Percentiles rank a stretch among this genome's conserved stretches.
Conservation (phyloP, 2,888 invertebrate species). For the Sinelater perroti region DNA sequence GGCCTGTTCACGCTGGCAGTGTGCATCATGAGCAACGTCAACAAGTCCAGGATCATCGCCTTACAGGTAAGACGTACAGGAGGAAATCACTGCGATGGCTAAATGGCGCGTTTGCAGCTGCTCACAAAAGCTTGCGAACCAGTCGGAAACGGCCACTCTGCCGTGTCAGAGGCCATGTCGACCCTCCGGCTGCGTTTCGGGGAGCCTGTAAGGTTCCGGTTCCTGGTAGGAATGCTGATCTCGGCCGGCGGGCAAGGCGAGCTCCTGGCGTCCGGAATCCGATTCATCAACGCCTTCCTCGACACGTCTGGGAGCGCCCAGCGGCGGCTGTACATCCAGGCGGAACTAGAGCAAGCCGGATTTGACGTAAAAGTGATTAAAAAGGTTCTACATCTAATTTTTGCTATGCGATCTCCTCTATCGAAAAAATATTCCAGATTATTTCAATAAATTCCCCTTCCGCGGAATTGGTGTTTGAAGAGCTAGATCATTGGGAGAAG, state of each 20-base stretch:
- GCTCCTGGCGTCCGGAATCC: slow-evolving; percentile 80
- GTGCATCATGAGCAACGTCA: slow-evolving; percentile 88
- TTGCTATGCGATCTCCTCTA: too few species aligned
- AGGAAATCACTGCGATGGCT: too few species aligned
- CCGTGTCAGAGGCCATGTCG: slow-evolving; percentile 90
- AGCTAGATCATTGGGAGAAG: slow-evolving; percentile 80
- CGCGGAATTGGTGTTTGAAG: slow-evolving; percentile 70
- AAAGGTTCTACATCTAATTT: slow-evolving; percentile 59
- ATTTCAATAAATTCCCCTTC: slow-evolving; percentile 71
- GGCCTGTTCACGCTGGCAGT: slow-evolving; percentile 86
- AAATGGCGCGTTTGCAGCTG: slow-evolving; percentile 64
- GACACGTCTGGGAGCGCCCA: slow-evolving; percentile 79
- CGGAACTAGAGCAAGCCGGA: slow-evolving; percentile 84
- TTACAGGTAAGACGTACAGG: slow-evolving; percentile 77
- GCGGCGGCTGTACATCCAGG: slow-evolving; percentile 83
- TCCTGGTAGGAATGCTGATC: slow-evolving; percentile 88
- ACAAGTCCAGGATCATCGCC: slow-evolving; percentile 83
- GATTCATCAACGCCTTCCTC: slow-evolving; percentile 85
- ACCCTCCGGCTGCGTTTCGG: slow-evolving; percentile 87
- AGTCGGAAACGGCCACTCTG: slow-evolving; percentile 78
- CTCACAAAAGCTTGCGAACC: slow-evolving; percentile 84
- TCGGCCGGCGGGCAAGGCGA: slow-evolving; percentile 76
- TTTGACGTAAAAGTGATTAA: slow-evolving; percentile 72
- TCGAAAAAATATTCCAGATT: too few species aligned
- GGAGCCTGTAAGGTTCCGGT: slow-evolving; percentile 91